Conservation (phyloP, 2,888 invertebrate species). For the Megaustenia siamemsis region DNA sequence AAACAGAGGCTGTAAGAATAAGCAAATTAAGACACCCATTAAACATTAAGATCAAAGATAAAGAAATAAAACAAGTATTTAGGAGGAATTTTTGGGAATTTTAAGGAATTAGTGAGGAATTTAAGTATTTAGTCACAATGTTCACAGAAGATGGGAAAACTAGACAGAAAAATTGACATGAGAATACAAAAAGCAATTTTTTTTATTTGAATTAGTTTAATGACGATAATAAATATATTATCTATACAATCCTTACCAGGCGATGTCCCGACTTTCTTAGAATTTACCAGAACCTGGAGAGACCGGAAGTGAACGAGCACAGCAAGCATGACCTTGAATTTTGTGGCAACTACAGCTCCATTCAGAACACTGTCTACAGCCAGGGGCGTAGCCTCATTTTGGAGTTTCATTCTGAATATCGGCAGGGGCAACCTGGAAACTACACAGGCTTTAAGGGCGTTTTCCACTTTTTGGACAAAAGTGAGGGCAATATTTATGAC, state of each 20-base stretch:
- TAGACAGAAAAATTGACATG: no score
- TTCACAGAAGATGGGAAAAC: no score
- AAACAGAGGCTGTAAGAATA: no score
- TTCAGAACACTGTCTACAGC: constrained; percentile 76
- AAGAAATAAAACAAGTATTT: no score
- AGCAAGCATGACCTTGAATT: constrained; percentile 70
- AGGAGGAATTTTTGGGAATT: no score
- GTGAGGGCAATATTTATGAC: constrained; percentile 66
- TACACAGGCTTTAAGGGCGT: constrained; percentile 76
- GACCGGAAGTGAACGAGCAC: constrained; percentile 77
- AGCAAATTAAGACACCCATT: no score
- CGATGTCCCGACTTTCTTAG: constrained; percentile 75
- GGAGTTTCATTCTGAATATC: constrained; percentile 75
- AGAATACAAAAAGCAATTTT: no score
- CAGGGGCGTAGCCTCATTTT: constrained; percentile 74
- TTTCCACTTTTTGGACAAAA: constrained; percentile 76
- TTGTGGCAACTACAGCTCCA: constrained; percentile 75
- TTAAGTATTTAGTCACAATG: no score
- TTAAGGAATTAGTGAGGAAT: no score
- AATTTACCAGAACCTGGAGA: constrained; percentile 75
- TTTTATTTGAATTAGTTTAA: no score
- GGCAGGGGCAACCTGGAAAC: constrained; percentile 59
- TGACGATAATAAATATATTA: background rate
- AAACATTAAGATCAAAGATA: no score
- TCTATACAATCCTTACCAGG: constrained; percentile 68